Base-by-base conservation (phyloP, 2,888 invertebrate genomes). In the Augiades crinisus region DNA sequence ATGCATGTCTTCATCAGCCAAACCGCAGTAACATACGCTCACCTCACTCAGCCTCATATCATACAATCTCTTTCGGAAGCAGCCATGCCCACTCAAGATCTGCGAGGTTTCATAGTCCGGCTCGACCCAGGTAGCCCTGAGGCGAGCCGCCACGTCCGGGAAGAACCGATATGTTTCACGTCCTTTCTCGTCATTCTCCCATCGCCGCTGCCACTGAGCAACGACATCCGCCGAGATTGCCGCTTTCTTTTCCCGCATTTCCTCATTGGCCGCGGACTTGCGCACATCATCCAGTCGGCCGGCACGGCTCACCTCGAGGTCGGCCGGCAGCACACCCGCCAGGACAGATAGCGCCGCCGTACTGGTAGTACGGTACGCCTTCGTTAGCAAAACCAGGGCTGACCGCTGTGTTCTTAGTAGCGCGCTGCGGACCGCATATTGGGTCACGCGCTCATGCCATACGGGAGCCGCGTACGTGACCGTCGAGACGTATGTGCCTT, bases 301-400 rank as follows among this genome's bases (percentile, higher is more conserved):
- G 3, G 59, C 61, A n/a, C 57, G 54, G 2, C 37, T 12, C 7
- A 64, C 63, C 31, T 61, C 61, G 30, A 55, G 49, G 34, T 59
- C 59, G 4, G 53, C 56, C 5, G 67, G 65, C 30, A 66, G 54
- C 6, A 65, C 65, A 0, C 64, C 63, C 0, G 64, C 65, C 0
- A 67, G 52, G 13, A 67, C 66, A 0, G 62, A 59, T 36, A 67
- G 38, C 1, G 64, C 64, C 1, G 56, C 59, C 0, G 62, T 56
- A 37, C 66, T 65, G n/a, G 22, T 14, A 1, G 66, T 52, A 6
- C 64, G 47, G 54, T 65, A 69, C 0, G 67, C 68, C 52, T 70
- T 66, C 12, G 63, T 64, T 5, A 66, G 43, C 7, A 47, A 21
- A 0, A 38, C 13, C 0, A 47, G 27, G 2, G 47, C 37, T 1